Percentiles rank a stretch among this genome's conserved stretches.
These are phyloP conservation scores for Myotis planiceps DNA, from an alignment of 2,797 vertebrate species.

Conservation along the genomic window DNA sequence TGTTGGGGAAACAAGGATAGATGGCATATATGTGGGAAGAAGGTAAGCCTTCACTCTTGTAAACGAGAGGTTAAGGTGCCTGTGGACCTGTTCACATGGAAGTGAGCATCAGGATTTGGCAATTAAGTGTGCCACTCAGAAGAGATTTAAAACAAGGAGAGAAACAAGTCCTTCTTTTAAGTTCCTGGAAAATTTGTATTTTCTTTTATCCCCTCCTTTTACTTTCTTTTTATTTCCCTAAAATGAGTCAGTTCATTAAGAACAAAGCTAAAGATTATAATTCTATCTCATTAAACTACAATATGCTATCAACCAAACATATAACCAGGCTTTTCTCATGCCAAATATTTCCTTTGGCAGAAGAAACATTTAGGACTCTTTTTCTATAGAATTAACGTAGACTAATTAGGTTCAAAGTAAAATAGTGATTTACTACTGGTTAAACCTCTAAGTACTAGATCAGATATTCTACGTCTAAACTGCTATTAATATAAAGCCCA, in stretches of 20 bases:
- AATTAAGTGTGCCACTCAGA: background rate
- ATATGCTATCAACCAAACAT: background rate
- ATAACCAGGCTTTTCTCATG: background rate
- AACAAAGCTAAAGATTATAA: background rate
- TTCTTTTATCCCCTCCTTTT: background rate
- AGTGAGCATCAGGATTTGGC: background rate
- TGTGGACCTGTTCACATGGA: background rate
- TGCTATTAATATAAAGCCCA: slow-evolving; percentile 36
- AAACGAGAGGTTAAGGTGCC: background rate
- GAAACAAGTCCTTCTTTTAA: background rate
- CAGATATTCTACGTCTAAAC: background rate
- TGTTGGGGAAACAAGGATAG: background rate
- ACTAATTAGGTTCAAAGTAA: background rate
- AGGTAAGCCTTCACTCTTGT: background rate
- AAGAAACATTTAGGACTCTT: background rate
- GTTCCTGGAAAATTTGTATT: background rate
- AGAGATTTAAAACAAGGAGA: background rate
- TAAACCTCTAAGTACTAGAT: background rate
- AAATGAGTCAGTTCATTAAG: slow-evolving; percentile 5
- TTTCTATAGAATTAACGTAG: background rate
- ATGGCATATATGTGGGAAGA: background rate
- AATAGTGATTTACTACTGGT: background rate
- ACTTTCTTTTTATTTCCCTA: slow-evolving; percentile 17
- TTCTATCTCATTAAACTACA: slow-evolving; percentile 18
- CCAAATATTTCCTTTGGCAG: slow-evolving; percentile 28